Evolutionary conservation across 2,113 vertebrate genomes (phyloP), one percentile per base, ranked within the genome.

Genomic region (Ophthalmolycus amberensis): DNA sequence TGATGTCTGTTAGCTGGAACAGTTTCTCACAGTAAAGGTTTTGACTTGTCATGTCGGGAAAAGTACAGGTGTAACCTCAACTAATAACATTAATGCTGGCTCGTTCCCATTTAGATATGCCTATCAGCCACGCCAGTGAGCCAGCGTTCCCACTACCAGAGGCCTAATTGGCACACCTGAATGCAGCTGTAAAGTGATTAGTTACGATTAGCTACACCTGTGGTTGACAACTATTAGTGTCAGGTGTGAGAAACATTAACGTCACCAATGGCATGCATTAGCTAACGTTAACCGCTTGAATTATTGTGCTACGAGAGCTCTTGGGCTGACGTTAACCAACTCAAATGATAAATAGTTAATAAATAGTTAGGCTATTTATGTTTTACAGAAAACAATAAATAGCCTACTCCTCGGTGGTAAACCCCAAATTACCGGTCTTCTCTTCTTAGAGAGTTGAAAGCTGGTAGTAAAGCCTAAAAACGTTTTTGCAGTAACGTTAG

Each of bases 131-230:
- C 9, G 12, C 2, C 42, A n/a, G 37, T 37, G 25, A 65, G 25
- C 5, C 12, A 14, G 5, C 29, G 9, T 12, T 3, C 18, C 60
- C n/a, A 71, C 12, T 16, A 15, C 22, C 14, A n/a, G 15, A 20
- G 37, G 37, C 15, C 0, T 42, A 7, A 75, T 6, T 6, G 20
- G 6, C 42, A 29, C 40, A 67, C 75, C 46, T 78, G 62, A 81
- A 66, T 8, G 65, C 16, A 71, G 40, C 60, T 59, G 0, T 65
- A 27, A 77, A 7, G 22, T 38, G 15, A 72, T 76, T 60, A 48
- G 56, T 32, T 34, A 32, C 62, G 6, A 69, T 76, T 60, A 54
- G 56, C 20, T 27, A 46, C 66, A 86, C 62, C 66, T 81, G 76
- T 34, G 71, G 32, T 16, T n/a, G 34, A 27, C 14, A 11, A 38